Base-by-base conservation (phyloP, 30 jellyfish, hydroid and myxozoan genomes). In the Hydractinia echinata region DNA sequence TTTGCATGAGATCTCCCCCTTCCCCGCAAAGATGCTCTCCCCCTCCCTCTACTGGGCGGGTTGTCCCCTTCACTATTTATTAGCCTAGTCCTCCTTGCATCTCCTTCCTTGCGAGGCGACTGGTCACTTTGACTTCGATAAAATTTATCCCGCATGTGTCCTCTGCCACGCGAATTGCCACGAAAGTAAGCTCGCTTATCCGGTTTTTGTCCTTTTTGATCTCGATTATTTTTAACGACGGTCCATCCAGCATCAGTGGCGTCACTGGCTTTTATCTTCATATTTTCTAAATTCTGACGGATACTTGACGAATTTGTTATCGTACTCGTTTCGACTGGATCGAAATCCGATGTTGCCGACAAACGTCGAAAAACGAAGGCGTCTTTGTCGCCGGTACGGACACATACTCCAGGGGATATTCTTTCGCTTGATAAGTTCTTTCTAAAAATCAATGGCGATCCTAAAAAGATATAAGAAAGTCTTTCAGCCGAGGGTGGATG, bases 61-160 rank as follows among this genome's bases (percentile, higher is more conserved):
- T 72, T 73, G 30, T 76, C 84, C 4, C 84, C 84, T 19, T 76
- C 84, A 30, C 72, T 21, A 16, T 76, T 49, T 10, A 49, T 0
- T 14, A 30, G n/a, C 55, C 55, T 76, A 64, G 74, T 64, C 18
- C 61, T 76, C 16, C 73, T 52, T 21, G 58, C 49, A 19, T 62
- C 86, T 6, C 61, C 83, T 20, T 51, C 82, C 83, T 79, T 55
- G 55, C 61, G 64, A 16, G 83, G 61, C 7, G 61, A 13, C 8
- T 79, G 86, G 82, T 79, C 86, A 62, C 82, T 79, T 14, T 79
- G 83, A 79, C 86, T 79, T 55, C 86, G 64, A 55, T 51, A 5
- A 79, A 16, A 79, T 79, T 84, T 56, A 7, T 56, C 79, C n/a
- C 71, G 10, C 15, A 1, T 4, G 60, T 51, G 72, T 20, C 6